A percentile compares a stretch with the other conserved stretches of the same genome.
These are phyloP conservation scores for Hemicordylus capensis DNA, from an alignment of 2,113 vertebrate genomes.

Conservation along the genomic window DNA sequence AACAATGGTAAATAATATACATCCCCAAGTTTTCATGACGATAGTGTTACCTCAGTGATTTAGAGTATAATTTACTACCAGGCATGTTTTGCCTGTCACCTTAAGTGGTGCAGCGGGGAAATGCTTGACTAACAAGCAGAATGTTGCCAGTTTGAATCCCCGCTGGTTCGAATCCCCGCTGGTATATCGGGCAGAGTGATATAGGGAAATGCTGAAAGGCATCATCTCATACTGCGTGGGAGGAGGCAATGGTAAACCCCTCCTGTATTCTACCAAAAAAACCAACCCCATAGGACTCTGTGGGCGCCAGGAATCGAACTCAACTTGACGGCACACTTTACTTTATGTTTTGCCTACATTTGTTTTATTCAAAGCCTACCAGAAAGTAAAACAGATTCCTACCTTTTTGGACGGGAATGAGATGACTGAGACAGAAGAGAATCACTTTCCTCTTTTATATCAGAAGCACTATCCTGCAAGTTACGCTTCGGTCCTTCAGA, in stretches of 20 bases:
- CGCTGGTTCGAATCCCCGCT: too few species aligned
- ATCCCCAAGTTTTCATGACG: neutral
- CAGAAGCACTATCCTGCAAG: conserved; percentile 58
- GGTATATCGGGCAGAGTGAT: too few species aligned
- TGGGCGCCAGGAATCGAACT: too few species aligned
- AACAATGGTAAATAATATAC: neutral
- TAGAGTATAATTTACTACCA: neutral
- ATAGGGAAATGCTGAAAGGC: too few species aligned
- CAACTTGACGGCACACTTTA: too few species aligned
- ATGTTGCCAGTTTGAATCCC: too few species aligned
- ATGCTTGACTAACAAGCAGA: too few species aligned
- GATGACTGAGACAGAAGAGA: conserved; percentile 31
- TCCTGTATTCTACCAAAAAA: too few species aligned
- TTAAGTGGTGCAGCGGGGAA: too few species aligned
- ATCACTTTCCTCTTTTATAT: conserved; percentile 45
- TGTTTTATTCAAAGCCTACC: neutral
- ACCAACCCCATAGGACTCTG: too few species aligned
- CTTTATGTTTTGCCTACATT: neutral
- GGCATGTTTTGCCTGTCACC: neutral
- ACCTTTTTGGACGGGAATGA: conserved; percentile 60
- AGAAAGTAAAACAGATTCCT: neutral
- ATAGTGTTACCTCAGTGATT: neutral
- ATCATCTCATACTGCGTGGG: too few species aligned
- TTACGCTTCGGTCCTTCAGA: conserved; percentile 32
- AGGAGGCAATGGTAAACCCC: too few species aligned